These are phyloP conservation scores for Drosophila sechellia DNA, from an alignment of 1,140 invertebrate species.

Conservation along the genomic window DNA sequence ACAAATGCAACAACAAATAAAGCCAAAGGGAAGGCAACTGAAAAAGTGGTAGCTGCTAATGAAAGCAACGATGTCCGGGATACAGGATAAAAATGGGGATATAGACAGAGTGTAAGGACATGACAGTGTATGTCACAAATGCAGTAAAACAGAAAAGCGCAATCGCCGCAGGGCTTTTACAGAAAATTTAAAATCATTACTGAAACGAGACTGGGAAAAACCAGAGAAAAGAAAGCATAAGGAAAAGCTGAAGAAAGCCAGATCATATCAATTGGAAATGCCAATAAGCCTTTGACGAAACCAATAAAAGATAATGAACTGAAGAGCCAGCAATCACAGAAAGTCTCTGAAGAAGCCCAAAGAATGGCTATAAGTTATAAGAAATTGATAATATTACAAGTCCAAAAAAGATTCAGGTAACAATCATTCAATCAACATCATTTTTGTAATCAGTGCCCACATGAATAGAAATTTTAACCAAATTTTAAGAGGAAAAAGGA, in stretches of 20 bases:
- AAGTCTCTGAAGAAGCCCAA: background rate
- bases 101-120: background rate
- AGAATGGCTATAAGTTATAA: background rate
- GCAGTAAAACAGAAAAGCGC: slow-evolving; percentile 12
- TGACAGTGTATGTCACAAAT: slow-evolving; percentile 11
- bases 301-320: background rate
- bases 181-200: slow-evolving; percentile 55
- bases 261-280: background rate
- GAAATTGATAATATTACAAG: background rate
- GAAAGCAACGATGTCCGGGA: slow-evolving; percentile 54
- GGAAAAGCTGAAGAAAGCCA: background rate
- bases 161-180: slow-evolving; percentile 42
- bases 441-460: too few species aligned
- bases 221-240: background rate
- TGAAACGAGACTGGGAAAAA: slow-evolving; percentile 9
- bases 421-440: too few species aligned
- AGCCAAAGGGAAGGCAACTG: slow-evolving; percentile 18
- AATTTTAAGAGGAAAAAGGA: too few species aligned
- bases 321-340: background rate
- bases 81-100: background rate
- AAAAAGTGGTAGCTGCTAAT: slow-evolving; percentile 59
- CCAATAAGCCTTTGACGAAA: slow-evolving; percentile 1
- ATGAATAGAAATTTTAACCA: background rate
- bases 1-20: slow-evolving; percentile 16
- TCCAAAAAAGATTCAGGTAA: too few species aligned